These are phyloP conservation scores for Bucco capensis DNA, from an alignment of 2,113 vertebrate species.

Conservation along the genomic window DNA sequence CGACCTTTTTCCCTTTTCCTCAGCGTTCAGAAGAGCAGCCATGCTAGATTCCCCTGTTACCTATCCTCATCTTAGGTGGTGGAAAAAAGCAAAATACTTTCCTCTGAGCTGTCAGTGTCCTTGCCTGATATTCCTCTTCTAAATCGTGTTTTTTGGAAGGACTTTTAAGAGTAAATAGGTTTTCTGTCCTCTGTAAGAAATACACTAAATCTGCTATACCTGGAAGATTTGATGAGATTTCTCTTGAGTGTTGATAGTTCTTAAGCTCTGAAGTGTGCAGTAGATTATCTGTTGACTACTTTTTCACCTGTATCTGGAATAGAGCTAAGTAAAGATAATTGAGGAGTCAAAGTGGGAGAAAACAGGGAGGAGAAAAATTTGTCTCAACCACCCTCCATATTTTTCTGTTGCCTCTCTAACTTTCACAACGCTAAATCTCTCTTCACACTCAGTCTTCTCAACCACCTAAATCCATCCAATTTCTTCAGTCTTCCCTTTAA, in stretches of 20 bases:
- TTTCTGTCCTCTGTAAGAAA: constrained; percentile 30
- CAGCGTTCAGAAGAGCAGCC: not conserved
- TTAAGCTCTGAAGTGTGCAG: not conserved
- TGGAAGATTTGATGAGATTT: constrained; percentile 9
- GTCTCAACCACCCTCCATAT: not conserved
- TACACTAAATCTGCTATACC: not conserved
- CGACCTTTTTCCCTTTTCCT: not conserved
- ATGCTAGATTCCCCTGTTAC: not conserved
- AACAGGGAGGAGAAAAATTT: not conserved
- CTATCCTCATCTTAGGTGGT: not conserved
- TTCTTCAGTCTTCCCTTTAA: not conserved
- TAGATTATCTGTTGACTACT: not conserved
- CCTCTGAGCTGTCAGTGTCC: not conserved
- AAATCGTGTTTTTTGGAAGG: constrained; percentile 6
- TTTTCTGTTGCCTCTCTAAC: not conserved
- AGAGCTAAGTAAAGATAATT: not conserved
- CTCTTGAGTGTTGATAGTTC: not conserved
- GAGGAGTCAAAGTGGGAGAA: not conserved
- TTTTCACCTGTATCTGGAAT: not conserved
- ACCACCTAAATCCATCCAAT: not conserved
- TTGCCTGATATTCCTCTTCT: not conserved
- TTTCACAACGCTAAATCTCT: not conserved
- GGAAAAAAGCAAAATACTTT: not conserved
- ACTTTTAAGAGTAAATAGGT: constrained; percentile 17
- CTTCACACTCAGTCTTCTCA: not conserved